Conservation (phyloP, 2,797 vertebrate species). For the Anabacerthia variegaticeps region DNA sequence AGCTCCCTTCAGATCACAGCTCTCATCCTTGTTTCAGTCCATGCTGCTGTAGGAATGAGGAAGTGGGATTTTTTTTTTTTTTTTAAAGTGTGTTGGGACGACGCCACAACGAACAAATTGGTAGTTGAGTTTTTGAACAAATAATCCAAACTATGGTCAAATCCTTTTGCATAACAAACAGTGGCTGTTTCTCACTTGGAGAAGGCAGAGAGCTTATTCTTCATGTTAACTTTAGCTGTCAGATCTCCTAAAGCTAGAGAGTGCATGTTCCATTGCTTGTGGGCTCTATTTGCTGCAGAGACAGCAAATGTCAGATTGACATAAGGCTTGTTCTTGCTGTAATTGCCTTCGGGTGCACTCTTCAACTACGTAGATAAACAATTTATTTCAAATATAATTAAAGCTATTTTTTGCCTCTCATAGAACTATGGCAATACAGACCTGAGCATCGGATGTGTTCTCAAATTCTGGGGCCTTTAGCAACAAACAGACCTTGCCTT, state of each 20-base stretch:
- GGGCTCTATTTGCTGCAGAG: not conserved
- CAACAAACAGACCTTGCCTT: not conserved
- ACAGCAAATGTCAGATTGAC: not conserved
- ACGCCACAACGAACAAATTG: not conserved
- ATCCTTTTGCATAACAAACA: not conserved
- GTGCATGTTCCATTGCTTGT: not conserved
- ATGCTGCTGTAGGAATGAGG: not conserved
- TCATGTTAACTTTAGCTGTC: not conserved
- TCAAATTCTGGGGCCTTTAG: slow-evolving; percentile 3
- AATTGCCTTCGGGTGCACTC: not conserved
- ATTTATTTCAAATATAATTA: slow-evolving; percentile 1
- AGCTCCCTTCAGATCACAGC: not conserved
- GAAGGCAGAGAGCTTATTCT: not conserved
- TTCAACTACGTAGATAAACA: not conserved
- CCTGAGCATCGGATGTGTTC: not conserved
- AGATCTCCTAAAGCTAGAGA: not conserved
- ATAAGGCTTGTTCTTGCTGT: not conserved
- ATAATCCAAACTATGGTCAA: not conserved
- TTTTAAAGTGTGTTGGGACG: not conserved
- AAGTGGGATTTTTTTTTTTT: not conserved
- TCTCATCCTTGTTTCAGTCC: not conserved
- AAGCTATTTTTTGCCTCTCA: not conserved
- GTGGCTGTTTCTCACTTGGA: not conserved
- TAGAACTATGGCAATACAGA: not conserved
- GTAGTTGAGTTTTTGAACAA: not conserved